phyloP scores from a whole-genome alignment of 2,888 invertebrate species.

The Brenthis ino region DNA sequence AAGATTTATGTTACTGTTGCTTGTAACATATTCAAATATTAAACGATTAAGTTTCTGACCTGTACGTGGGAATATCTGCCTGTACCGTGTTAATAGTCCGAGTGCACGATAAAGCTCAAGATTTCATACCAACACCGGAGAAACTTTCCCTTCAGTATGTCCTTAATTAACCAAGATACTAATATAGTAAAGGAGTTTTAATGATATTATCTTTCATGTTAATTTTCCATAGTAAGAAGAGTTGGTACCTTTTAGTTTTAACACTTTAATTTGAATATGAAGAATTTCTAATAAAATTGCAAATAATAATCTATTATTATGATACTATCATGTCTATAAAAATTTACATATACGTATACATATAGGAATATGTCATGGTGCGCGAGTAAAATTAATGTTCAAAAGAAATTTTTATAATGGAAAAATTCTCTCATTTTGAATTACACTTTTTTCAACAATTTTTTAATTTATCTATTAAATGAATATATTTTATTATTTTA shows the following conservation, averaged over 20 bases:
- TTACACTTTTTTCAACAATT: too few species aligned
- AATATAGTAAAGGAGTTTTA: constrained; percentile 19
- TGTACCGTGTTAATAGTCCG: constrained; percentile 25
- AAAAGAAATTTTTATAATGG: too few species aligned
- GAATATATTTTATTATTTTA: too few species aligned
- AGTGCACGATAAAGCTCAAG: constrained; percentile 24
- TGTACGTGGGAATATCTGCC: constrained; percentile 25
- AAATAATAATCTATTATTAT: neutral
- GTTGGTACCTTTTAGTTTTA: neutral
- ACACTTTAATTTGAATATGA: neutral
- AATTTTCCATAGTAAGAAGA: neutral
- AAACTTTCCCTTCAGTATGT: constrained; percentile 17
- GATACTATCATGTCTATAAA: too few species aligned
- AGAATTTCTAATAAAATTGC: neutral
- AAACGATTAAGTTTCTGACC: constrained; percentile 25
- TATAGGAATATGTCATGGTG: too few species aligned
- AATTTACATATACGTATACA: too few species aligned
- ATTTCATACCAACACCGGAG: constrained; percentile 23
- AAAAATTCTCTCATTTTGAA: too few species aligned
- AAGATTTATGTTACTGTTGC: constrained; percentile 9
- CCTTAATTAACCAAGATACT: constrained; percentile 24
- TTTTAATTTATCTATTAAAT: too few species aligned
- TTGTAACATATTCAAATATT: constrained; percentile 18
- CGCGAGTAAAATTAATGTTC: too few species aligned
- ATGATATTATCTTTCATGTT: constrained; percentile 15